phyloP scores from a whole-genome alignment of 2,113 vertebrate genomes.

The Baryphthengus martii region DNA sequence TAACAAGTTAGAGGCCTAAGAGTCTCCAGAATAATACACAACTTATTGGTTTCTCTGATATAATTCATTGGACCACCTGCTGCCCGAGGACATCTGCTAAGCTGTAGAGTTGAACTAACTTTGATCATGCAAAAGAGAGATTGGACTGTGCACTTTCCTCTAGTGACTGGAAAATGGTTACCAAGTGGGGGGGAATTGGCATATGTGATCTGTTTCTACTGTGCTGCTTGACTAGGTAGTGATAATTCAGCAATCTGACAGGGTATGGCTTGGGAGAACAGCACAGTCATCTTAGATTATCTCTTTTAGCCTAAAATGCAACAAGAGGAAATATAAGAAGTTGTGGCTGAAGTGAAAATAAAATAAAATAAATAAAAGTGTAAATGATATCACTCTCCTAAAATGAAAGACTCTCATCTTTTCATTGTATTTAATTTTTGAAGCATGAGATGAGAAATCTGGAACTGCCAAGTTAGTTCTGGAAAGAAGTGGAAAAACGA shows the following conservation, averaged over 20 bases:
- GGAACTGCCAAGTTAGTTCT: neutral
- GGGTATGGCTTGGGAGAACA: slow-evolving; percentile 50
- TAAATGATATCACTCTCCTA: neutral
- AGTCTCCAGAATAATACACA: slow-evolving; percentile 12
- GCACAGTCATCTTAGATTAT: slow-evolving; percentile 54
- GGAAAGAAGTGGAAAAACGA: slow-evolving; percentile 10
- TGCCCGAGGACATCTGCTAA: slow-evolving; percentile 59
- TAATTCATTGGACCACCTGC: slow-evolving; percentile 49
- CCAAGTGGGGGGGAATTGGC: slow-evolving; percentile 33
- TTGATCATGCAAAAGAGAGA: slow-evolving; percentile 43
- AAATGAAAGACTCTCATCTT: slow-evolving; percentile 22
- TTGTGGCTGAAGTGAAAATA: slow-evolving; percentile 20
- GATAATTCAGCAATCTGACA: slow-evolving; percentile 65
- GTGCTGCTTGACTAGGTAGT: slow-evolving; percentile 63
- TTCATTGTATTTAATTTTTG: slow-evolving; percentile 49
- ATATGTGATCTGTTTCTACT: slow-evolving; percentile 56
- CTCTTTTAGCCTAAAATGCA: slow-evolving; percentile 34
- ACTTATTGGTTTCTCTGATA: slow-evolving; percentile 40
- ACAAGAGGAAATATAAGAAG: slow-evolving; percentile 4
- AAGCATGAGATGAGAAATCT: slow-evolving; percentile 25
- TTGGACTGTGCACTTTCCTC: slow-evolving; percentile 33
- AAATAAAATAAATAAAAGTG: slow-evolving; percentile 32
- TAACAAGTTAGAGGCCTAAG: neutral
- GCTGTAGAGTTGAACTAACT: slow-evolving; percentile 44
- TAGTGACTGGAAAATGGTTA: slow-evolving; percentile 48